Conservation (phyloP, 2,113 vertebrate genomes). For the Spilogale gracilis region DNA sequence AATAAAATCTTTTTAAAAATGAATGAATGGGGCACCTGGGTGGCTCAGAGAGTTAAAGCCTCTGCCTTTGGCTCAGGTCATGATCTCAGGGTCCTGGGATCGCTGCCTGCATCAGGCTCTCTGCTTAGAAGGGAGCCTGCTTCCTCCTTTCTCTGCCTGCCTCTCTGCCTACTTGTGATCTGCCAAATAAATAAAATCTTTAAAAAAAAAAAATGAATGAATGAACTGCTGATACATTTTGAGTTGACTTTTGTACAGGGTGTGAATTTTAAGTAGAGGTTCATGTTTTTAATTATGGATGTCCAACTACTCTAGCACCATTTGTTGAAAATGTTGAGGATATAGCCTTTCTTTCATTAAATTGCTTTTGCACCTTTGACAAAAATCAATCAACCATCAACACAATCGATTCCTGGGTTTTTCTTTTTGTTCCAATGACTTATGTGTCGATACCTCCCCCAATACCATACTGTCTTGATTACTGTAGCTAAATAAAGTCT, state of each 20-base stretch:
- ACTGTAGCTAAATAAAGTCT: not conserved
- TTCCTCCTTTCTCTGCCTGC: no score
- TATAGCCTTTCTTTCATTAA: not conserved
- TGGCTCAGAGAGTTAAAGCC: no score
- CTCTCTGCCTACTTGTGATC: no score
- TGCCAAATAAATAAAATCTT: no score
- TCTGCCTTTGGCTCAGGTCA: no score
- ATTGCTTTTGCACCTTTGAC: not conserved
- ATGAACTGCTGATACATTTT: not conserved
- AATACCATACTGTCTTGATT: not conserved
- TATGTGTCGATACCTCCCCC: not conserved
- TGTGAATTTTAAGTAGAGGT: not conserved
- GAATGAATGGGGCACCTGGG: no score
- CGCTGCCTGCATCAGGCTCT: no score
- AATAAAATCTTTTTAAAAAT: no score
- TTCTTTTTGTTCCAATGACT: not conserved
- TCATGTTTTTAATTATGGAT: not conserved
- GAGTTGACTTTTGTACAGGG: not conserved
- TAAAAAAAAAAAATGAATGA: no score
- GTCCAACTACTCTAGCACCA: not conserved
- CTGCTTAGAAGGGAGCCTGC: no score
- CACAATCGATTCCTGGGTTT: not conserved
- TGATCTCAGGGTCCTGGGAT: no score
- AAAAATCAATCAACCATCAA: not conserved
- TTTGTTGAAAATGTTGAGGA: not conserved